A percentile compares a stretch with the other conserved stretches of the same genome.
These are phyloP conservation scores for Botia kubotai DNA, from an alignment of 2,797 vertebrate genomes.

Conservation along the genomic window DNA sequence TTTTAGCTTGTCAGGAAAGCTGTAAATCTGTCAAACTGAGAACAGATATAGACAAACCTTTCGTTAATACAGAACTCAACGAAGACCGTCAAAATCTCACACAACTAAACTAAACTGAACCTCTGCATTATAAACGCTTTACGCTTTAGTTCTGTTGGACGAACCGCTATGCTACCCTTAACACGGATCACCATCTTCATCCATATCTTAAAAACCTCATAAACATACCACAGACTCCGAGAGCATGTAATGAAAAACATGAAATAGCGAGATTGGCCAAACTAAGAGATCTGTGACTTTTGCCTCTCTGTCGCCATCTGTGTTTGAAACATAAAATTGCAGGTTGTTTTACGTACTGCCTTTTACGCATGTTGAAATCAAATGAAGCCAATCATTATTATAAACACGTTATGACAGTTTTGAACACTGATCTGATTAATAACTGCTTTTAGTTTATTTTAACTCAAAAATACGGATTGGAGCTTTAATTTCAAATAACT, in stretches of 20 bases:
- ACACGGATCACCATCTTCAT: background rate
- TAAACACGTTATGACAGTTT: no score
- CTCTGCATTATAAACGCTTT: background rate
- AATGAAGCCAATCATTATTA: no score
- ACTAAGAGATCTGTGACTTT: background rate
- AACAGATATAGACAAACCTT: background rate
- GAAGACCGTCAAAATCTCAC: background rate
- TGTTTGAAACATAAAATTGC: no score
- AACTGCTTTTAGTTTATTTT: no score
- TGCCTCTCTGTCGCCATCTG: no score
- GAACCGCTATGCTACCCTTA: background rate
- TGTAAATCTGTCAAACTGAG: constrained; percentile 11
- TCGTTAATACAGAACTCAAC: background rate
- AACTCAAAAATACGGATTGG: no score
- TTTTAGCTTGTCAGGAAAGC: constrained; percentile 15
- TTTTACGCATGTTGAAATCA: no score
- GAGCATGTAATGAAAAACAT: background rate
- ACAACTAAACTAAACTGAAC: background rate
- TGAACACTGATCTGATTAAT: no score
- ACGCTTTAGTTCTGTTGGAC: background rate
- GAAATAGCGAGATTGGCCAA: background rate
- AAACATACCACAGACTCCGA: background rate
- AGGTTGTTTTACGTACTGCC: no score
- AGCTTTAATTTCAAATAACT: no score
- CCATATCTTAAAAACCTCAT: background rate